Percentiles rank a stretch among this genome's conserved stretches.
These are phyloP conservation scores for Tachyglossus aculeatus DNA, from an alignment of 2,797 vertebrate species.

Conservation along the genomic window DNA sequence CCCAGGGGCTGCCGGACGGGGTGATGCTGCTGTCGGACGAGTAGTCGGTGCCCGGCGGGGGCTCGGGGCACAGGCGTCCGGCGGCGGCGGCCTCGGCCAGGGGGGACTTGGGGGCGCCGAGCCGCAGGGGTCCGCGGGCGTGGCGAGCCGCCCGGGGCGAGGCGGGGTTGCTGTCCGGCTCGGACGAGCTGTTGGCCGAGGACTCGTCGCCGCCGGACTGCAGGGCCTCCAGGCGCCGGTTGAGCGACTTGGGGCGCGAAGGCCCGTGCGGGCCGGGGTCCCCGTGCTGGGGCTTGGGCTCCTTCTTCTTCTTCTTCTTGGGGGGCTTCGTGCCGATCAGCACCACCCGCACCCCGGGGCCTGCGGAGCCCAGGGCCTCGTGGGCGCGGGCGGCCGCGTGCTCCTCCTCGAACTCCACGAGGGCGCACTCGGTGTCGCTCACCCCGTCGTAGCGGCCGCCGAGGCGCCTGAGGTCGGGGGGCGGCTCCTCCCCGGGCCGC, in stretches of 20 bases:
- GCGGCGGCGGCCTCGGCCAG: conserved; percentile 81
- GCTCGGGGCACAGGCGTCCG: conserved; percentile 79
- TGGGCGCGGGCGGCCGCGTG: conserved; percentile 91
- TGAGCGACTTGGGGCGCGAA: conserved; percentile 79
- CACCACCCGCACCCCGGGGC: conserved; percentile 83
- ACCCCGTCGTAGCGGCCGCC: conserved; percentile 89
- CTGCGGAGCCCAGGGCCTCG: conserved; percentile 77
- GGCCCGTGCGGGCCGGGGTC: conserved; percentile 80
- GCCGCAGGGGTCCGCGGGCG: conserved; percentile 77
- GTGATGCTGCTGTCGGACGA: conserved; percentile 97
- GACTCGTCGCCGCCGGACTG: conserved; percentile 92
- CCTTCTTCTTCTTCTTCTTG: conserved; percentile 97
- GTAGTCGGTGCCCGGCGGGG: conserved; percentile 82
- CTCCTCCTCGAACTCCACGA: conserved; percentile 96
- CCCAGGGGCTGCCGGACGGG: conserved; percentile 94
- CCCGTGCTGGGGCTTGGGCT: conserved; percentile 81
- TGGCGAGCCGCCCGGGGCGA: conserved; percentile 86
- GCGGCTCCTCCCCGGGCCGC: conserved; percentile 91
- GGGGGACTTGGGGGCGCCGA: conserved; percentile 89
- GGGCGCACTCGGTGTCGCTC: conserved; percentile 89
- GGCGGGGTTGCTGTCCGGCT: conserved; percentile 91
- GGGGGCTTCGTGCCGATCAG: conserved; percentile 94
- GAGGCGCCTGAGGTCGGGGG: conserved; percentile 89
- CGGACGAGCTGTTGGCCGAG: conserved; percentile 91
- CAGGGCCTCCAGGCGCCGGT: conserved; percentile 92